Conservation (phyloP, 2,113 vertebrate genomes). For the Pantherophis guttatus region DNA sequence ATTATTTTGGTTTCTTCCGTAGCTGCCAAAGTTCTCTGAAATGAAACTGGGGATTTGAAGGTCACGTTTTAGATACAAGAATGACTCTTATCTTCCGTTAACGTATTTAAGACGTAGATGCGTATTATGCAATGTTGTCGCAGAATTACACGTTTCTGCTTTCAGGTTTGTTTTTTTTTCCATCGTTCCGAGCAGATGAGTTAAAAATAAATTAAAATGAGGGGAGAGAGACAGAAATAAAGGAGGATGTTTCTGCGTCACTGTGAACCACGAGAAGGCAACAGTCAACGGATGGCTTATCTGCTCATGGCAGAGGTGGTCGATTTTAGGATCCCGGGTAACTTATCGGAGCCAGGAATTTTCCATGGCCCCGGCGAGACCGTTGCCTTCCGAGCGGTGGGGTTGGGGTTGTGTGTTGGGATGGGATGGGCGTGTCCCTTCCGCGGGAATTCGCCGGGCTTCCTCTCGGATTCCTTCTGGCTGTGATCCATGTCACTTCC, state of each 20-base stretch:
- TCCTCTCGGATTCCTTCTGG: slow-evolving; percentile 73
- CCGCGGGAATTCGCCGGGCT: slow-evolving; percentile 68
- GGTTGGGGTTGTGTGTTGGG: slow-evolving; percentile 68
- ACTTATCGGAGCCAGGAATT: slow-evolving; percentile 93
- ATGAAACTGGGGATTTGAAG: slow-evolving; percentile 66
- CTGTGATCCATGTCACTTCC: slow-evolving; percentile 68
- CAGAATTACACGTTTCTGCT: slow-evolving; percentile 69
- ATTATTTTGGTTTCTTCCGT: slow-evolving; percentile 80
- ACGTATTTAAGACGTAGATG: slow-evolving; percentile 50
- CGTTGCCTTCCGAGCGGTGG: slow-evolving; percentile 80
- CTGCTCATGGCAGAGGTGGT: slow-evolving; percentile 89
- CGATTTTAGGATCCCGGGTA: slow-evolving; percentile 84
- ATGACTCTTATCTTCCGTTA: slow-evolving; percentile 51
- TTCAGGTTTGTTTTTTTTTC: slow-evolving; percentile 75
- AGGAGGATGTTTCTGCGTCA: slow-evolving; percentile 65
- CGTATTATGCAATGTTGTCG: slow-evolving; percentile 70
- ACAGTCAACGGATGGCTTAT: slow-evolving; percentile 70
- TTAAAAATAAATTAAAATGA: slow-evolving; percentile 96
- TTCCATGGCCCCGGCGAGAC: slow-evolving; percentile 96
- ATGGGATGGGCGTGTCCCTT: slow-evolving; percentile 75
- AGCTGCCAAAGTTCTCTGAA: slow-evolving; percentile 77
- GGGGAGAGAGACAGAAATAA: slow-evolving; percentile 71
- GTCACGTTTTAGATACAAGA: slow-evolving; percentile 67
- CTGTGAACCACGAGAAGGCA: slow-evolving; percentile 66
- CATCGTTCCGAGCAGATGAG: slow-evolving; percentile 76